Percentiles rank a stretch among this genome's conserved stretches.
Conservation (phyloP, 1,140 invertebrate genomes). For the Aphaenogaster floridana region DNA sequence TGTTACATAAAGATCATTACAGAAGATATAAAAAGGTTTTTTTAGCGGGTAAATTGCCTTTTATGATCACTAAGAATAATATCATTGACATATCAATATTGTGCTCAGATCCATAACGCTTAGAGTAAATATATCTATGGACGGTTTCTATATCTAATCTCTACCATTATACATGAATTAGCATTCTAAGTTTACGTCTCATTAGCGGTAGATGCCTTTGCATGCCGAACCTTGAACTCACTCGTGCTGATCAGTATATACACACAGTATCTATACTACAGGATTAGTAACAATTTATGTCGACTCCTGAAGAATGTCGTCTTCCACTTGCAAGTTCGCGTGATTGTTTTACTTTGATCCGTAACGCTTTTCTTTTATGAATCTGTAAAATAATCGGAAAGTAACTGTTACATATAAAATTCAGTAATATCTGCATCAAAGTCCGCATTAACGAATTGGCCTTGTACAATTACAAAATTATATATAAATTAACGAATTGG, state of each 20-base stretch:
- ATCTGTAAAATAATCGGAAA: background rate
- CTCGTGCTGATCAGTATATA: slow-evolving; percentile 29
- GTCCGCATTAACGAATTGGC: background rate
- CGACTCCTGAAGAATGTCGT: slow-evolving; percentile 22
- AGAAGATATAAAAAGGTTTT: background rate
- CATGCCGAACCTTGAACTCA: slow-evolving; percentile 77
- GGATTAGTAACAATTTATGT: slow-evolving; percentile 52
- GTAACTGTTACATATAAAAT: slow-evolving; percentile 25
- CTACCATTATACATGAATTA: slow-evolving; percentile 63
- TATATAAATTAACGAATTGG: background rate
- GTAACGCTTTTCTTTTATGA: background rate
- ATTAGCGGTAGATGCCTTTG: slow-evolving; percentile 81
- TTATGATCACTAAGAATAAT: background rate
- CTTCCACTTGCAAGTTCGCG: slow-evolving; percentile 8
- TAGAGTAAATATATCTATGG: slow-evolving; percentile 2
- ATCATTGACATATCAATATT: slow-evolving; percentile 1
- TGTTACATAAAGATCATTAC: slow-evolving; percentile 22
- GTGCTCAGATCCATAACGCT: slow-evolving; percentile 29
- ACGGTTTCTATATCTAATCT: slow-evolving; percentile 22
- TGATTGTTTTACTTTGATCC: slow-evolving; percentile 55
- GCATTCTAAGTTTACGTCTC: slow-evolving; percentile 74
- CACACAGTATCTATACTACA: slow-evolving; percentile 11
- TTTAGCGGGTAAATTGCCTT: background rate
- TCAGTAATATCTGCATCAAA: background rate
- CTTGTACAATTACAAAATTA: slow-evolving; percentile 12